Evolutionary conservation across 2,888 invertebrate species (phyloP).

Genomic region (Serrognathus titanus): DNA sequence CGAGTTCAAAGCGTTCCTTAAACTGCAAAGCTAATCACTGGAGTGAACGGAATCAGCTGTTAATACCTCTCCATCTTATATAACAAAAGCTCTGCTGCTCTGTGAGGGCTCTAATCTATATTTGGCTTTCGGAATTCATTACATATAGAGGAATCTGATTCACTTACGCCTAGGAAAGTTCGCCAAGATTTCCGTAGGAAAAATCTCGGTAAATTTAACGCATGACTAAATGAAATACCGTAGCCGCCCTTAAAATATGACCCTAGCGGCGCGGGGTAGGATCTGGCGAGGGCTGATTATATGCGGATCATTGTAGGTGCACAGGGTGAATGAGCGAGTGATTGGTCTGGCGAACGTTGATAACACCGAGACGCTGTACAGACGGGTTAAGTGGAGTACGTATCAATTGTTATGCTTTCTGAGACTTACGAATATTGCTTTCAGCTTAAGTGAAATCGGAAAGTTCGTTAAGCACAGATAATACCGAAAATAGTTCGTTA

Average conservation of each 20-base stretch:
- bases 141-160: neutral
- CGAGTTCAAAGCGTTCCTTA: slow-evolving; percentile 19
- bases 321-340: slow-evolving; percentile 28
- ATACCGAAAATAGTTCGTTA: neutral
- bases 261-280: slow-evolving; percentile 18
- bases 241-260: neutral
- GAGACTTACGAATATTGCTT: neutral
- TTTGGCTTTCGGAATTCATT: neutral
- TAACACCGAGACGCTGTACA: slow-evolving; percentile 31
- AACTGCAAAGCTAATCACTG: slow-evolving; percentile 32
- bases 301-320: slow-evolving; percentile 32
- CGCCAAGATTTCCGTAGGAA: neutral
- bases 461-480: no score
- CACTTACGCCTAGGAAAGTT: neutral
- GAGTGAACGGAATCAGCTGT: slow-evolving; percentile 32
- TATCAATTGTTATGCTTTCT: slow-evolving; percentile 14
- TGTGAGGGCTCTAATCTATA: neutral
- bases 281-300: slow-evolving; percentile 32
- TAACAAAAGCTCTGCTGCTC: neutral
- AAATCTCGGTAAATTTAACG: neutral
- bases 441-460: no score
- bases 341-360: slow-evolving; percentile 33
- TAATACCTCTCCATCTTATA: slow-evolving; percentile 14
- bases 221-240: neutral
- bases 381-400: slow-evolving; percentile 21